Percentiles rank a stretch among this genome's conserved stretches.
Evolutionary conservation across 1,140 invertebrate species (phyloP).

Genomic region (Penaeus vannamei): DNA sequence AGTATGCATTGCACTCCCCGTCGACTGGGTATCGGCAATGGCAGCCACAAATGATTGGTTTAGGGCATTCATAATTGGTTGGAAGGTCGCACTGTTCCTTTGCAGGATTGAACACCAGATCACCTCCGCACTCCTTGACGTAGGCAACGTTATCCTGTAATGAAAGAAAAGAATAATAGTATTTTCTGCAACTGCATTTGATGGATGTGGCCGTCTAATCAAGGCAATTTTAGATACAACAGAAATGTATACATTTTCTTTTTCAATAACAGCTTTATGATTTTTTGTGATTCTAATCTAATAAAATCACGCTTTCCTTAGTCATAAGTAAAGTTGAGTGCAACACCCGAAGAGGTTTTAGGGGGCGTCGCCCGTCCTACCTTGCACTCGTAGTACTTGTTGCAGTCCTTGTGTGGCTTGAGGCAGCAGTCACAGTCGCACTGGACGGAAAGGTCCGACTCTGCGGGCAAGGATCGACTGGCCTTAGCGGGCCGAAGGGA

Average conservation of each 20-base stretch:
- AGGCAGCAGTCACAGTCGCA: conserved; percentile 40
- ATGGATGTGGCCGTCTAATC: too few species aligned
- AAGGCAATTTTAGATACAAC: too few species aligned
- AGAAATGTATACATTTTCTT: too few species aligned
- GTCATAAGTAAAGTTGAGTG: too few species aligned
- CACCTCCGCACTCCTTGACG: conserved; percentile 21
- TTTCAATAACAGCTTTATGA: too few species aligned
- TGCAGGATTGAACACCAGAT: conserved; percentile 27
- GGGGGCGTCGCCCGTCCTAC: neutral
- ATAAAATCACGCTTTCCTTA: too few species aligned
- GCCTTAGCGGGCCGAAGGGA: neutral
- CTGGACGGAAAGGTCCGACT: neutral
- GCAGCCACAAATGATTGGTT: conserved; percentile 16
- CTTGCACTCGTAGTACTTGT: conserved; percentile 28
- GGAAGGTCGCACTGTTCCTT: conserved; percentile 32
- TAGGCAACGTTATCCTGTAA: neutral
- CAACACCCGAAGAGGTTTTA: neutral
- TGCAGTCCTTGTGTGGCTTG: conserved; percentile 37
- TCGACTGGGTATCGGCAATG: conserved; percentile 8
- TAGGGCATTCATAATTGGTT: conserved; percentile 36
- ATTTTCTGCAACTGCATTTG: too few species aligned
- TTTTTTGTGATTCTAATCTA: too few species aligned
- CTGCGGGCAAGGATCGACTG: neutral
- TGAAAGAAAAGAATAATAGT: neutral
- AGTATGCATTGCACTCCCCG: conserved; percentile 37